Conservation (phyloP, 2,113 vertebrate species). For the Laterallus jamaicensis region DNA sequence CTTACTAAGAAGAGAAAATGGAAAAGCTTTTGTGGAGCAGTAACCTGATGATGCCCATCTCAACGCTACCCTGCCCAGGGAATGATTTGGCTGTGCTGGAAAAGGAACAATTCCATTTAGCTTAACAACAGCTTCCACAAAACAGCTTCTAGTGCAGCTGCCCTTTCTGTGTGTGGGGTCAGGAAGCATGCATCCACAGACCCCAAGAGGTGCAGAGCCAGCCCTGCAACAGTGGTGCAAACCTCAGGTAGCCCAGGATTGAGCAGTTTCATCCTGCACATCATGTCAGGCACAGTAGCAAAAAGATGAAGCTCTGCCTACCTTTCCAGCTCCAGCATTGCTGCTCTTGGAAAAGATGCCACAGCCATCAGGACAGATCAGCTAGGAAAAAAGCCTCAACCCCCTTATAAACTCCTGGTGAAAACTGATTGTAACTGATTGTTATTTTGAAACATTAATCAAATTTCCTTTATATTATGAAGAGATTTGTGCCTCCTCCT, state of each 20-base stretch:
- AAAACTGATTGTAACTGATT: not conserved
- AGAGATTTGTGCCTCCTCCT: not conserved
- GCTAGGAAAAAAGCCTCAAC: not conserved
- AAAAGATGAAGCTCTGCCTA: not conserved
- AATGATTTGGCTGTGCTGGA: fast-evolving
- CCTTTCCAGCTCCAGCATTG: too few species aligned
- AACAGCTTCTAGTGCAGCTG: not conserved
- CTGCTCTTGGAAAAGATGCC: not conserved
- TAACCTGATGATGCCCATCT: not conserved
- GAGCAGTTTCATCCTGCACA: not conserved
- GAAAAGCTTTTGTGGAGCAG: not conserved
- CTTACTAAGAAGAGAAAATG: not conserved
- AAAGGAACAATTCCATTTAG: not conserved
- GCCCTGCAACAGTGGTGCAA: fast-evolving
- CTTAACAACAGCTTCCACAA: not conserved
- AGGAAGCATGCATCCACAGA: fast-evolving
- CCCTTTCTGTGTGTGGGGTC: too few species aligned
- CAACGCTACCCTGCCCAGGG: not conserved
- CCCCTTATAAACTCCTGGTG: not conserved
- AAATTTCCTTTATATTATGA: not conserved
- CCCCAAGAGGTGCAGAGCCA: not conserved
- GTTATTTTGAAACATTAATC: not conserved
- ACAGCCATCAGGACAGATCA: not conserved
- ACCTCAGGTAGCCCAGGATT: fast-evolving
- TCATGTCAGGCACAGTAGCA: fast-evolving